Base-by-base conservation (phyloP, 2,113 vertebrate species). In the Pterocles burchelli region DNA sequence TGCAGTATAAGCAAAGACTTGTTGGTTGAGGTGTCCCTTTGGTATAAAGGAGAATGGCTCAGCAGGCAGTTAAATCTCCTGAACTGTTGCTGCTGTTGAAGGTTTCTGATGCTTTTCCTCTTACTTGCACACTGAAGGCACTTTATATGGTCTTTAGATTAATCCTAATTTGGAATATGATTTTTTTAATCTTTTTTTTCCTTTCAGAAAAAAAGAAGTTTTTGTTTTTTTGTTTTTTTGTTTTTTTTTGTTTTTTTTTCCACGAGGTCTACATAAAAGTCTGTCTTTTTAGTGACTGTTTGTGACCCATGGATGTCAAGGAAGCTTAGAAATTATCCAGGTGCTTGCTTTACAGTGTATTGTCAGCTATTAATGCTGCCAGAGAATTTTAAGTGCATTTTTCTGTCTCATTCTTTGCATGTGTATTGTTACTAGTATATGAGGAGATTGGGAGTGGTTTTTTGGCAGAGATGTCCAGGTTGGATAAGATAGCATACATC, bases 221-320 rank as follows among this genome's bases (percentile, higher is more conserved):
- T 49, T 20, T 17, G 8, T 9, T 48, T 49, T 49, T 49, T 49
- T 49, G 18, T 48, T 20, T 21, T 48, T 49, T 19, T 49, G 21
- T 24, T 49, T 49, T 49, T 20, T 20, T 49, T 24, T 49, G 2
- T 2, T 0, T 0, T 10, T 20, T 45, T 62, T 54, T 17, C 1
- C 7, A 15, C 24, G 17, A 45, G 3, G 72, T 82, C 45, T 67
- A 13, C 12, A 11, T 63, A 48, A 14, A 94, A 43, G 2, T 52
- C 14, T 52, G 12, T 15, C 26, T 54, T 20, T 55, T 71, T 72
- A 61, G 28, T 36, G 14, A 34, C 16, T 55, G 4, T 5, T 72
- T 68, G 16, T 68, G 46, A 52, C 21, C 26, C 11, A 52, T 17
- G 80, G 78, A 58, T 46, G 12, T 43, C 52, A 72, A 22, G 61